Percentiles rank a stretch among this genome's conserved stretches.
Evolutionary conservation across 2,888 invertebrate species (phyloP).

Genomic region (Myathropa florea): DNA sequence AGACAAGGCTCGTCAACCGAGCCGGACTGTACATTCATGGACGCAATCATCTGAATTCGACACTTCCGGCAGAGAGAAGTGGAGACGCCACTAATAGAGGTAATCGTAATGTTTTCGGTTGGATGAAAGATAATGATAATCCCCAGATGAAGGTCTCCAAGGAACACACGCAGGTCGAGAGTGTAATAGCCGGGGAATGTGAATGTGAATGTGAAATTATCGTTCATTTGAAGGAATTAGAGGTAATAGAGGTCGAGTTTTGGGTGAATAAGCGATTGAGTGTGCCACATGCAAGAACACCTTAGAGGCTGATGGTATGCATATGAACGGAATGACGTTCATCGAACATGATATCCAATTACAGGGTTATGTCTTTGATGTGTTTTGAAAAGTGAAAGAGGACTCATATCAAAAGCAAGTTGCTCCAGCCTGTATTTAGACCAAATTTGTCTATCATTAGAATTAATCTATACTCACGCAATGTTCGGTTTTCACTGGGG

Average conservation of each 20-base stretch:
- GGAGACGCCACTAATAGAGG: slow-evolving; percentile 58
- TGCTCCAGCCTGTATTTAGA: background rate
- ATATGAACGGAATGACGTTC: background rate
- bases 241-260: background rate
- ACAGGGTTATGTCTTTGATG: background rate
- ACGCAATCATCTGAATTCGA: slow-evolving; percentile 66
- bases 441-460: background rate
- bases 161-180: slow-evolving; percentile 11
- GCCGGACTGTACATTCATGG: background rate
- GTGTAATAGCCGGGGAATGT: slow-evolving; percentile 8
- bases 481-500: background rate
- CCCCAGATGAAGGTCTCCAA: slow-evolving; percentile 20
- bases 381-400: background rate
- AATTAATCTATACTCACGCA: background rate
- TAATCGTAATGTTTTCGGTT: slow-evolving; percentile 21
- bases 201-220: slow-evolving; percentile 12
- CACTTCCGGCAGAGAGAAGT: slow-evolving; percentile 54
- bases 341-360: background rate
- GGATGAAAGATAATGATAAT: slow-evolving; percentile 5
- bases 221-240: slow-evolving; percentile 12
- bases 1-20: slow-evolving; percentile 16
- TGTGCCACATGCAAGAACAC: background rate
- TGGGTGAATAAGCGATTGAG: slow-evolving; percentile 6
- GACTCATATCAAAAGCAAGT: background rate
- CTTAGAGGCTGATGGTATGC: background rate